phyloP scores from a whole-genome alignment of 1,140 invertebrate species.

The Drosophila baimaii region DNA sequence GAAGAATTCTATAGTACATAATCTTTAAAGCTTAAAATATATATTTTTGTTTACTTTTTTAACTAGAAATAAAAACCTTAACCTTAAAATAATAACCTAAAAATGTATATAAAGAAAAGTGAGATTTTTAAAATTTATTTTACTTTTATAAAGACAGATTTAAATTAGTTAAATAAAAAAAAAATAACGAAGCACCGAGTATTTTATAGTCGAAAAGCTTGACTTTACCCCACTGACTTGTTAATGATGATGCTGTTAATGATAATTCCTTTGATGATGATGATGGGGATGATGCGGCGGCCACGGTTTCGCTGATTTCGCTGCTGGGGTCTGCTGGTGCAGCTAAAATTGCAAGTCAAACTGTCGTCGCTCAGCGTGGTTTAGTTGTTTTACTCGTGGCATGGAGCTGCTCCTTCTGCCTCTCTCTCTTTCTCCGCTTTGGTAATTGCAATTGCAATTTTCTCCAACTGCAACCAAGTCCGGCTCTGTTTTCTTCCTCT shows the following conservation, averaged over 20 bases:
- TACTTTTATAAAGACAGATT: too few species aligned
- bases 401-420: slow-evolving; percentile 10
- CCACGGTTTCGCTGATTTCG: slow-evolving; percentile 48
- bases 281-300: slow-evolving; percentile 52
- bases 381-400: slow-evolving; percentile 71
- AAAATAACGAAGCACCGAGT: not conserved
- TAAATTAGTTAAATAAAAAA: not conserved
- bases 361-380: slow-evolving; percentile 75
- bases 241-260: slow-evolving; percentile 40
- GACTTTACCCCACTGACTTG: not conserved
- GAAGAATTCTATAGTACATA: not conserved
- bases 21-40: not conserved
- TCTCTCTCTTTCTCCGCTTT: slow-evolving; percentile 42
- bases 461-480: slow-evolving; percentile 62
- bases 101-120: too few species aligned
- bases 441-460: slow-evolving; percentile 82
- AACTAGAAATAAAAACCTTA: not conserved
- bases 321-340: slow-evolving; percentile 49
- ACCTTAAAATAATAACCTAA: not conserved
- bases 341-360: slow-evolving; percentile 78
- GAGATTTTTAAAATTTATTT: too few species aligned
- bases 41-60: not conserved
- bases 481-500: slow-evolving; percentile 5
- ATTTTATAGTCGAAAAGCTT: slow-evolving; percentile 13
- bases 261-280: slow-evolving; percentile 53